Percentiles rank a stretch among this genome's conserved stretches.
Conservation (phyloP, 2,888 invertebrate genomes). For the Lepetodrilus schrolli region DNA sequence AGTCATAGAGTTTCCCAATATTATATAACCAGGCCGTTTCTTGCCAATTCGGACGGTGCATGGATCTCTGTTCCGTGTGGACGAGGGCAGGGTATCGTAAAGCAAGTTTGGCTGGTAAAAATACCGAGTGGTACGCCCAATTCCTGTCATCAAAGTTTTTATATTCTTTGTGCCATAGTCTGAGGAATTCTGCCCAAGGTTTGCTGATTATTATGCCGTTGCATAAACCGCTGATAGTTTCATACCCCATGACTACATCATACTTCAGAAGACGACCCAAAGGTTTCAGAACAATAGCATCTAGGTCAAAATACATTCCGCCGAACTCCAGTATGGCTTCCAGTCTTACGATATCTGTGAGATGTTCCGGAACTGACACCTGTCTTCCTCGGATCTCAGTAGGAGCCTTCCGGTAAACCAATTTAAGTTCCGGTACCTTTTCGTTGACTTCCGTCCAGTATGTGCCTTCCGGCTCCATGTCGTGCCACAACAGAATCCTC, state of each 20-base stretch:
- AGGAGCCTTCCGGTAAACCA: not conserved
- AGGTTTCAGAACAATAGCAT: constrained; percentile 3
- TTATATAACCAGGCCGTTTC: constrained; percentile 30
- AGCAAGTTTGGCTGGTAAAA: constrained; percentile 31
- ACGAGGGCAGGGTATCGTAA: constrained; percentile 32
- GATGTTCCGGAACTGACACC: not conserved
- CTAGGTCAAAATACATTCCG: not conserved
- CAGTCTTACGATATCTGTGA: not conserved
- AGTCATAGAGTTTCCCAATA: constrained; percentile 27
- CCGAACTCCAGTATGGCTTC: constrained; percentile 1
- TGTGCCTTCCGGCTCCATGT: not conserved
- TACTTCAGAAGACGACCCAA: not conserved
- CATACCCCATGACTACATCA: constrained; percentile 48
- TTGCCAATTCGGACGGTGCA: constrained; percentile 36
- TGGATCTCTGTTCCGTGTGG: constrained; percentile 33
- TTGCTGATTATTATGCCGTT: constrained; percentile 47
- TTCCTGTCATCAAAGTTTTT: constrained; percentile 33
- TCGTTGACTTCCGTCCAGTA: not conserved
- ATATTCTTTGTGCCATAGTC: constrained; percentile 45
- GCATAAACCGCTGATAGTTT: constrained; percentile 21
- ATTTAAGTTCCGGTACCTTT: not conserved
- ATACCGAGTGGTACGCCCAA: constrained; percentile 34
- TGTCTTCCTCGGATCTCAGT: not conserved
- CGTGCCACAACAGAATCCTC: not conserved
- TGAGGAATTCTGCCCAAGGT: constrained; percentile 41